Evolutionary conservation across 2,888 invertebrate genomes (phyloP), one percentile per base, ranked within the genome.

Genomic region (Crepidodera aurea): DNA sequence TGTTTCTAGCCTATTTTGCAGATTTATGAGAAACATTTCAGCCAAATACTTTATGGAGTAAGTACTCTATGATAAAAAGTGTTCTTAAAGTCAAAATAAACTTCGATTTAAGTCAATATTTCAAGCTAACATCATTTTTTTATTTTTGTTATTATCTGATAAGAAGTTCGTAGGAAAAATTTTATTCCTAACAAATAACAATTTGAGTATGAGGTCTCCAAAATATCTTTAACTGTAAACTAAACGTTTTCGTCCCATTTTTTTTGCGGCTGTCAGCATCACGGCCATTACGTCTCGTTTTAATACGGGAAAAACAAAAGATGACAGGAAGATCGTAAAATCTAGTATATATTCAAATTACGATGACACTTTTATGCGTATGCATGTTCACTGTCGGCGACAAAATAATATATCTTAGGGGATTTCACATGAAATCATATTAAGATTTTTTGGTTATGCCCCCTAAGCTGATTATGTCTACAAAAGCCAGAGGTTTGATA

Each of bases 291-390:
- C 18, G 10, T 40, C 40, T 18, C 18, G 16, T 40, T 40, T 40
- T 40, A 40, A 40, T 40, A 13, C 5, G 7, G 18, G 2, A 40
- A 40, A 25, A 25, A 12, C 27, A 22, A 46, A 12, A 46, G 46
- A 13, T 7, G 8, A 32, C 51, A 39, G 25, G 25, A 53, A 15
- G 39, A 37, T 53, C 51, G 40, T 53, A 53, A 53, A 53, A 53
- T 53, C 2, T 53, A 53, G 25, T 32, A 39, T 51, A 51, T 25
- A 25, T 40, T 16, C 27, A 53, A 53, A 53, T 53, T 53, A 53
- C 22, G 37, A 34, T 53, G 39, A 53, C 51, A 53, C 25, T 27
- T 53, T 53, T 53, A 53, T 53, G 51, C 5, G 22, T 40, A 53
- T 53, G 18, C 39, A 13, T 19, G 39, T 37, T 53, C 19, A 18